phyloP scores from a whole-genome alignment of 2,113 vertebrate genomes.

The Phalacrocorax carbo region DNA sequence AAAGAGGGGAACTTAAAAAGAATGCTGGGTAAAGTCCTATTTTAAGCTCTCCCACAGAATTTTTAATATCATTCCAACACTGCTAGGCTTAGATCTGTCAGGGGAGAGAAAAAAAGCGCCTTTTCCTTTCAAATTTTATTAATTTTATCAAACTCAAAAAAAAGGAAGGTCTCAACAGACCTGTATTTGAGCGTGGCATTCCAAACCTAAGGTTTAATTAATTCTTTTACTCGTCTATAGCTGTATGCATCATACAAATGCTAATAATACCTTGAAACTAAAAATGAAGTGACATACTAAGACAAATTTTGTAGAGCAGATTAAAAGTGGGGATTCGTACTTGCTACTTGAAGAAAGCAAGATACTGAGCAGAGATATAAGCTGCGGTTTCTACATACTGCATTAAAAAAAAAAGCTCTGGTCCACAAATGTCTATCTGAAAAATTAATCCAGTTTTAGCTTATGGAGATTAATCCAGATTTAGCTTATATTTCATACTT shows the following conservation, averaged over 20 bases:
- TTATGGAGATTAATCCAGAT: slow-evolving; percentile 4
- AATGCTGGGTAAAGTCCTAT: neutral
- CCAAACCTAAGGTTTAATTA: neutral
- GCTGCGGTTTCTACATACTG: neutral
- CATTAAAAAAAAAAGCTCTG: neutral
- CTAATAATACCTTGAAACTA: neutral
- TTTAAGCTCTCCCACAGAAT: neutral
- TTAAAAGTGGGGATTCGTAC: neutral
- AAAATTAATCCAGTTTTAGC: slow-evolving; percentile 14
- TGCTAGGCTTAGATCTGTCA: neutral
- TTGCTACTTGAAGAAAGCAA: neutral
- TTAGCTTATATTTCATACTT: neutral
- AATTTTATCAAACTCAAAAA: neutral
- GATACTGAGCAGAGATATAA: neutral
- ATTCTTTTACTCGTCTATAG: neutral
- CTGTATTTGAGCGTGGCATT: neutral
- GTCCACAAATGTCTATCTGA: neutral
- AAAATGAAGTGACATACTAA: neutral
- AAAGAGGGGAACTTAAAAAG: neutral
- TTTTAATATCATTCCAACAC: neutral
- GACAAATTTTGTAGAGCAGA: neutral
- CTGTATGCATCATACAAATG: neutral
- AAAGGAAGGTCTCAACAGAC: neutral
- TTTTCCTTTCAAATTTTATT: neutral
- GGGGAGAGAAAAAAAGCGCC: neutral